Conservation (phyloP, 2,888 invertebrate genomes). For the Cepaea hortensis region DNA sequence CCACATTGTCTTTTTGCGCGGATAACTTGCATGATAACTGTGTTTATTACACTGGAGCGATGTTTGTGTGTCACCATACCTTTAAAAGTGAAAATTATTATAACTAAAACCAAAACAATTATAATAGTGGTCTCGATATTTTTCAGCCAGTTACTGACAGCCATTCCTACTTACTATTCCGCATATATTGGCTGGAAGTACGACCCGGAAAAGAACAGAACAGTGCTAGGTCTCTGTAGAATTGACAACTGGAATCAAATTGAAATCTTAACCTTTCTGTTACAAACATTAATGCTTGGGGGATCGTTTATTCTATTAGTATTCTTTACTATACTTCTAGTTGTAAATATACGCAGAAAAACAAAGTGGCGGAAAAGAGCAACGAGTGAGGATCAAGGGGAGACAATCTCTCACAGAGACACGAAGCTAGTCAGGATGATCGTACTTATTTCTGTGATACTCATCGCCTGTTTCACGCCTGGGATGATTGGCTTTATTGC, state of each 20-base stretch:
- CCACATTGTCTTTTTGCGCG: constrained; percentile 23
- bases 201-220: neutral
- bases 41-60: constrained; percentile 21
- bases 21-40: constrained; percentile 32
- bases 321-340: neutral
- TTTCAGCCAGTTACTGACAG: neutral
- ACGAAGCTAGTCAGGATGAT: neutral
- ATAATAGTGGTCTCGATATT: neutral
- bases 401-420: neutral
- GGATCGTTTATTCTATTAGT: constrained; percentile 7
- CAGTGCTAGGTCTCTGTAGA: neutral
- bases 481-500: constrained; percentile 12
- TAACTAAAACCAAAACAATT: constrained; percentile 9
- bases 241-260: neutral
- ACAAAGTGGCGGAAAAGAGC: neutral
- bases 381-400: neutral
- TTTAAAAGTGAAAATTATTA: constrained; percentile 9
- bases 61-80: constrained; percentile 32
- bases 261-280: neutral
- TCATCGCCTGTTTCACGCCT: constrained; percentile 27
- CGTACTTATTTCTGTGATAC: neutral
- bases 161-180: constrained; percentile 5
- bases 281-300: constrained; percentile 3
- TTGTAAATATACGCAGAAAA: constrained; percentile 18
- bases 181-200: constrained; percentile 10